A percentile compares a stretch with the other conserved stretches of the same genome.
Evolutionary conservation across 2,888 invertebrate genomes (phyloP).

Genomic region (Sphaerolaimus hirsutus): DNA sequence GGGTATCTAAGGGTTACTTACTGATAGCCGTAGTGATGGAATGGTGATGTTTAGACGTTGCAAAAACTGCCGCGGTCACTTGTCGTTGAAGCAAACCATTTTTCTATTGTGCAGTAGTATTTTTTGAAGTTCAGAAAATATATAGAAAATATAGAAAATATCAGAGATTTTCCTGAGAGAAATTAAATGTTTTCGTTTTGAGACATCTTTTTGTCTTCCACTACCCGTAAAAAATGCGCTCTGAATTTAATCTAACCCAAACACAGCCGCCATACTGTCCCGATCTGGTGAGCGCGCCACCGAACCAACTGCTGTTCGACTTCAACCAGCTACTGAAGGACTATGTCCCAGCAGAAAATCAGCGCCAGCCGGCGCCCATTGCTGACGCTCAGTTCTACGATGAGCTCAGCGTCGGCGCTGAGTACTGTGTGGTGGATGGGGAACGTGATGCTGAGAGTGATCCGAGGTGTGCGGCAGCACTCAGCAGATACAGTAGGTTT

Average conservation of each 20-base stretch:
- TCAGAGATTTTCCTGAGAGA: too few relatives aligned
- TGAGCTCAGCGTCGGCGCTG: background rate
- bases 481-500: too few relatives aligned
- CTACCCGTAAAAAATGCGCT: background rate
- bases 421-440: background rate
- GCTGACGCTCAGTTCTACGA: background rate
- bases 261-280: constrained; percentile 21
- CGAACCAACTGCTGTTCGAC: constrained; percentile 17
- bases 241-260: background rate
- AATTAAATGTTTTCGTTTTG: too few relatives aligned
- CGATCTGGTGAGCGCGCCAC: constrained; percentile 18
- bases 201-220: too few relatives aligned
- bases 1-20: background rate
- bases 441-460: background rate
- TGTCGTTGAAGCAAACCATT: too few relatives aligned
- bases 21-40: too few relatives aligned
- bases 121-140: too few relatives aligned
- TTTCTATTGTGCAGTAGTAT: too few relatives aligned
- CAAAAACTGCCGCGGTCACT: too few relatives aligned
- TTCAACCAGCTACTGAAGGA: background rate
- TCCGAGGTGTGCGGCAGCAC: too few relatives aligned
- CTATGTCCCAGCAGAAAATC: background rate
- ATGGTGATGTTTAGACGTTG: too few relatives aligned
- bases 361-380: background rate
- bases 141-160: too few relatives aligned